Base-by-base conservation (phyloP, 1,140 invertebrate species). In the Lordiphosa collinella region DNA sequence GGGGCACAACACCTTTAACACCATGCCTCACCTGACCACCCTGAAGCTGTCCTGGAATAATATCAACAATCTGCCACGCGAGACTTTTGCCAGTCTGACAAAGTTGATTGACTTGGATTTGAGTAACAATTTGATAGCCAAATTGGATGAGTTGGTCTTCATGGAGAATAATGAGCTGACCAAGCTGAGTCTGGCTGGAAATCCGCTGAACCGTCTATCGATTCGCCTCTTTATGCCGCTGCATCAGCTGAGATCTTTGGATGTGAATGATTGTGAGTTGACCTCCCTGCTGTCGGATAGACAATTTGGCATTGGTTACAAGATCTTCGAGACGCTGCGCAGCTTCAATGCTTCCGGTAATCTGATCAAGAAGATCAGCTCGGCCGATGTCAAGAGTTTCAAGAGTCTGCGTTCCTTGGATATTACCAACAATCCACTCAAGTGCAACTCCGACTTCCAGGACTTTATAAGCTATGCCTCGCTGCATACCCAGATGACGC, bases 151-250 rank as follows among this genome's bases (percentile, higher is more conserved):
- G 2, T 89, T 92, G 43, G 90, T 93, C 52, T 94, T 95, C 76
- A 86, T 89, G 65, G 76, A 92, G 63, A 93, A 93, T 64, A 90
- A 88, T 31, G 90, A 92, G 35, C 86, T 95, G 44, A 90, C 89
- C 4, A 94, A 92, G 86, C 72, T 95, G 1, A 93, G 91, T 78
- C 89, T 95, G 35, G 92, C 93, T 58, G 92, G 92, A 6, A 95
- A 95, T 84, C 92, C 92, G 4, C 88, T 95, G 35, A 91, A 90
- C 58, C 90, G 91, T 9, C 75, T 95, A 1, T 92, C 93, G 36
- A 90, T 92, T 1, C 91, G 92, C 29, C 89, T 93, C 2, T 95
- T 95, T 82, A 51, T 91, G n/a, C 88, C 90, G 11, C 91, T 91
- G 25, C 90, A 91, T 1, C 86, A 89, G 29, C 88, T 94, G 0